Evolutionary conservation across 2,113 vertebrate species (phyloP), one percentile per base, ranked within the genome.

Genomic region (Bucco capensis): DNA sequence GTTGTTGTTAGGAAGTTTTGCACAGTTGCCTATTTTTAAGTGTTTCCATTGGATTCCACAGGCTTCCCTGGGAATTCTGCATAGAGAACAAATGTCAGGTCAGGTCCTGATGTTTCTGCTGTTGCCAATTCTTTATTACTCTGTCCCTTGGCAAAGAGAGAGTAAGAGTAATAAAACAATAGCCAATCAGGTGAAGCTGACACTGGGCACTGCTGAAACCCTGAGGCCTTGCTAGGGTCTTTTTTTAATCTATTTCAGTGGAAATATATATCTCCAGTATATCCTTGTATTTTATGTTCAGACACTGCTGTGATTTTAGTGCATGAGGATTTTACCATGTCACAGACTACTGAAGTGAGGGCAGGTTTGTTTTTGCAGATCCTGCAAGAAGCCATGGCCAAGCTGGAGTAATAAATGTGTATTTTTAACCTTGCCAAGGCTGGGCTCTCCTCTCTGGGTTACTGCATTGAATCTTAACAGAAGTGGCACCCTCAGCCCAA

Each of bases 401-500:
- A 44, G 2, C 79, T 90, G 93, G 42, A 84, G 93, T 96, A 96
- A 96, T 96, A 96, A 96, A 96, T 60, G 70, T 89, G 92, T 90
- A 61, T 95, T 96, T 92, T 92, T 96, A 91, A 92, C 79, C 74
- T 21, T 37, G 80, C 57, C 78, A 40, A 16, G 44, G 14, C 2
- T 42, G 12, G 51, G 61, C 10, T 57, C 31, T 83, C n/a, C 19
- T 89, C 77, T 51, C 69, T 40, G 51, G 42, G 83, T 23, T 25
- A 9, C 0, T 21, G 53, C 6, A 12, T 0, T 8, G 22, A 24
- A 4, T 35, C 10, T 28, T 38, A 8, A 8, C 12, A 33, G 5
- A 28, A 27, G 27, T 2, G 14, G 37, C 4, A n/a, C n/a, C n/a
- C n/a, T n/a, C n/a, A n/a, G n/a, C n/a, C n/a, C n/a, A n/a, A n/a